Evolutionary conservation across 2,113 vertebrate species (phyloP), one percentile per base, ranked within the genome.

Genomic region (Cyphomyrus discorhynchus): DNA sequence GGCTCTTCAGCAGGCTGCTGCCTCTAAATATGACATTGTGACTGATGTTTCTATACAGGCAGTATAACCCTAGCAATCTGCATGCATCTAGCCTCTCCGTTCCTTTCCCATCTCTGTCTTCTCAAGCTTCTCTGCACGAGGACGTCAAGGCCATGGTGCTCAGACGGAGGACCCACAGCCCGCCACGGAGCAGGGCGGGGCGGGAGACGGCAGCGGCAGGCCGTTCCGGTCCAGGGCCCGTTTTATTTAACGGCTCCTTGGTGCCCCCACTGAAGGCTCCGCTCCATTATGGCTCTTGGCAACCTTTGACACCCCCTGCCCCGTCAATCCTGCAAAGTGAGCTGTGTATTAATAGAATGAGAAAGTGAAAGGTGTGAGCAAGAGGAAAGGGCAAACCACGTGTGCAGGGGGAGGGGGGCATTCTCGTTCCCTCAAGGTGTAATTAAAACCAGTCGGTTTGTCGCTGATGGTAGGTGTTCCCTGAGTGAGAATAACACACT

Each of bases 401-500:
- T 42, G 27, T 27, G 9, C 10, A 3, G 24, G 45, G 46, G 9
- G 53, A 2, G 53, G 82, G 46, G 24, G 45, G 21, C 3, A 24
- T 42, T 66, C 62, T 50, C 27, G 0, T 19, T 66, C 58, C 88
- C 88, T 88, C 88, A 27, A 85, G 90, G 74, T 82, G 45, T 88
- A 90, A 91, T 91, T 92, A 89, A 77, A 85, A 47, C 21, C 58
- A 80, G 58, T 77, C 56, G 50, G 91, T 85, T 90, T 83, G 87
- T 58, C 90, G 47, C 86, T 90, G 46, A 42, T 11, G 62, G 74
- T 19, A 7, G 74, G 74, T 15, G 35, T 42, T 39, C 74, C 62
- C 62, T 31, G 62, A 5, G 31, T 70, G 62, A 70, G n/a, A 70
- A 70, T 70, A 10, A 70, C n/a, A 70, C 62, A 42, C 5, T 39